Percentiles rank a stretch among this genome's conserved stretches.
Evolutionary conservation across 2,113 vertebrate genomes (phyloP).

Genomic region (Brachyhypopomus gauderio): DNA sequence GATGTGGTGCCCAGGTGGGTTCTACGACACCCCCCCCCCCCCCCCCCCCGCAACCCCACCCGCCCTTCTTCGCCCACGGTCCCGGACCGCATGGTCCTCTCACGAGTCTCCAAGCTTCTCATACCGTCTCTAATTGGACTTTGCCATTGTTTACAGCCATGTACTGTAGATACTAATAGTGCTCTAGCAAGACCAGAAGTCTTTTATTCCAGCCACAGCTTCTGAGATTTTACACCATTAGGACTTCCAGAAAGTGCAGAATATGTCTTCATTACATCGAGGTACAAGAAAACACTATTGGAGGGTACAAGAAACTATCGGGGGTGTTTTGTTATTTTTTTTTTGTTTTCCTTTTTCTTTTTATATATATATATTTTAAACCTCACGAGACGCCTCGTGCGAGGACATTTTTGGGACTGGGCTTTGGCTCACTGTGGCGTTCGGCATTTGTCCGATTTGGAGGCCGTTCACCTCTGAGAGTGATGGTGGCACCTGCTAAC

Average conservation of each 20-base stretch:
- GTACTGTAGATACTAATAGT: constrained; percentile 3
- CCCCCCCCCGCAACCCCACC: neutral
- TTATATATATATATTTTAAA: too few relatives aligned
- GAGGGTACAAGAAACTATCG: neutral
- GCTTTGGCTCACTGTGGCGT: too few relatives aligned
- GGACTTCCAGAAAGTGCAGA: neutral
- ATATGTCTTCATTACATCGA: neutral
- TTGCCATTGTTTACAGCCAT: neutral
- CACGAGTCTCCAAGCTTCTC: constrained; percentile 33
- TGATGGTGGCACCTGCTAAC: neutral
- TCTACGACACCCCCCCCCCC: neutral
- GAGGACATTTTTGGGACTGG: too few relatives aligned
- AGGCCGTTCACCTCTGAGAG: neutral
- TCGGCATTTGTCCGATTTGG: neutral
- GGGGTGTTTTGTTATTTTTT: too few relatives aligned
- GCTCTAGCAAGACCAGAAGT: neutral
- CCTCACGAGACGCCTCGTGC: too few relatives aligned
- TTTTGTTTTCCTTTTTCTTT: too few relatives aligned
- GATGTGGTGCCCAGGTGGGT: neutral
- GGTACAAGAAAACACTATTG: neutral
- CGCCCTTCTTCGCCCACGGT: neutral
- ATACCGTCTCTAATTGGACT: constrained; percentile 26
- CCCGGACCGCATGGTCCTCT: constrained; percentile 18
- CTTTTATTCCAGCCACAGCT: neutral
- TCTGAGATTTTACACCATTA: neutral